These are phyloP conservation scores for Strigamia transsilvanica DNA, from an alignment of 2,888 invertebrate genomes.

Conservation along the genomic window DNA sequence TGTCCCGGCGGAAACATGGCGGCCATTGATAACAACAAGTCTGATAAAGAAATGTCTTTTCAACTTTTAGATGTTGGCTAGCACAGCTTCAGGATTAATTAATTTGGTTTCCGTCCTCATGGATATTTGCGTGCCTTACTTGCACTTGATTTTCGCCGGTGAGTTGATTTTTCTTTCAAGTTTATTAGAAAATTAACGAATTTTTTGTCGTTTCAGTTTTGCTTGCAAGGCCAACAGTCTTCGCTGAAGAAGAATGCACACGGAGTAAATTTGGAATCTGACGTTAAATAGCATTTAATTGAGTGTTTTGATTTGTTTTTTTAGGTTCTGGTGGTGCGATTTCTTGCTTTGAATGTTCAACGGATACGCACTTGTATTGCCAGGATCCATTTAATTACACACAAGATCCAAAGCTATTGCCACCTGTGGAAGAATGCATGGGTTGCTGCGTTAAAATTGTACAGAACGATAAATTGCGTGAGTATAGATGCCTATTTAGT, in stretches of 20 bases:
- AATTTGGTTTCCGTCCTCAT: not conserved
- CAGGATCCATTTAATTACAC: slow-evolving; percentile 94
- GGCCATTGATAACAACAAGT: not conserved
- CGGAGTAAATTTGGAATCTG: not conserved
- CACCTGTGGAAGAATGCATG: slow-evolving; percentile 86
- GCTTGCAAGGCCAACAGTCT: not conserved
- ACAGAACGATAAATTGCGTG: slow-evolving; percentile 86
- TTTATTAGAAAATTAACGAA: not conserved
- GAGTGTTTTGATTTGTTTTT: not conserved
- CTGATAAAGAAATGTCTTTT: not conserved
- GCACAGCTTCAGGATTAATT: slow-evolving; percentile 6
- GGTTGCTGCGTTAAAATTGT: slow-evolving; percentile 97
- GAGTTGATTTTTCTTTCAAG: not conserved
- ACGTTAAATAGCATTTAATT: not conserved
- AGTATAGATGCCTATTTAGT: too few species aligned
- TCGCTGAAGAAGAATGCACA: slow-evolving; percentile 14
- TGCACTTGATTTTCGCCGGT: slow-evolving; percentile 1
- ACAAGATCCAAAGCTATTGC: slow-evolving; percentile 84
- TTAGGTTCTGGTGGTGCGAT: slow-evolving; percentile 65
- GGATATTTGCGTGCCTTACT: slow-evolving; percentile 14
- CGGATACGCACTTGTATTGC: slow-evolving; percentile 88
- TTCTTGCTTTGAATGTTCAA: slow-evolving; percentile 89
- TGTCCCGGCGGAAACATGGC: not conserved
- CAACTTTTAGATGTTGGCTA: not conserved
- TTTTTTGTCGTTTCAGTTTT: not conserved